phyloP scores from a whole-genome alignment of 2,797 vertebrate genomes.

The Odontamblyopus rebecca region DNA sequence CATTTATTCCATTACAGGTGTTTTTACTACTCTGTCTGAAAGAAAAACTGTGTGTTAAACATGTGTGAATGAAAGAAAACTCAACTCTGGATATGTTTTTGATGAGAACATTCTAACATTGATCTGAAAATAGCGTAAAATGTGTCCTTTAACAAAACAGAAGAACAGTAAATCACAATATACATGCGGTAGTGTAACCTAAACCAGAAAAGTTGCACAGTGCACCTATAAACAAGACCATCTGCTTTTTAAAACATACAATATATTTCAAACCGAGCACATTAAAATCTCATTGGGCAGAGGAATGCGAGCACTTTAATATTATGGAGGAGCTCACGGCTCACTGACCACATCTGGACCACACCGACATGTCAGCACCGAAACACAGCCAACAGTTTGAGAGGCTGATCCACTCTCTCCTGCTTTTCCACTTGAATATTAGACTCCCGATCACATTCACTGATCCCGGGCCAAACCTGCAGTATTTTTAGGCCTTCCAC shows the following conservation, averaged over 20 bases:
- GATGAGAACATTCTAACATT: no score
- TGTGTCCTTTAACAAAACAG: no score
- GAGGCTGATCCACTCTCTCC: neutral
- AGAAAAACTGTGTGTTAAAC: no score
- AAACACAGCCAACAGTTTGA: neutral
- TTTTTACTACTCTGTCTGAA: no score
- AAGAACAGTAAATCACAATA: no score
- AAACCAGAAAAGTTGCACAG: no score
- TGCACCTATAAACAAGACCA: neutral
- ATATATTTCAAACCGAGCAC: neutral
- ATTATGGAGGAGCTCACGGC: neutral
- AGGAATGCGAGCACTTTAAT: constrained; percentile 7
- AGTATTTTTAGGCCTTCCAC: constrained; percentile 5
- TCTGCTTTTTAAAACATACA: neutral
- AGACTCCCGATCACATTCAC: constrained; percentile 1
- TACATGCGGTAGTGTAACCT: no score
- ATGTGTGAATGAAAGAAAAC: no score
- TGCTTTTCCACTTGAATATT: constrained; percentile 1
- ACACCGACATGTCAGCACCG: neutral
- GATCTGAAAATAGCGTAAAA: no score
- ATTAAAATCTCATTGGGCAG: constrained; percentile 3
- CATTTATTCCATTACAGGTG: no score
- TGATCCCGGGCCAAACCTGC: neutral
- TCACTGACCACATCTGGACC: constrained; percentile 4
- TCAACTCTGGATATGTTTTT: no score